phyloP scores from a whole-genome alignment of 2,113 vertebrate species.

The Petrocephalus zakoni region DNA sequence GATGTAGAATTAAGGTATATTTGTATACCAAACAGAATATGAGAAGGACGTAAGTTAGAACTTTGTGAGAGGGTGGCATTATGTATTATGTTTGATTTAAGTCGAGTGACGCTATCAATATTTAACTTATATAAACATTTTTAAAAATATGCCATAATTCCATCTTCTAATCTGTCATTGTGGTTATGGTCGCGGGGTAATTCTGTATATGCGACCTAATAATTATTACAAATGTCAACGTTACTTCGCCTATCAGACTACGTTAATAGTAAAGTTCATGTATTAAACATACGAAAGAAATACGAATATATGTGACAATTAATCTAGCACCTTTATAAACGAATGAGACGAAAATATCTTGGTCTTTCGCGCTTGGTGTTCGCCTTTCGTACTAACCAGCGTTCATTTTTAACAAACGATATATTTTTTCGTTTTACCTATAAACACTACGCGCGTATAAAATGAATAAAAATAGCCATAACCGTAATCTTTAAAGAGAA shows the following conservation, averaged over 20 bases:
- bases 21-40: constrained; percentile 45
- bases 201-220: neutral
- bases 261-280: neutral
- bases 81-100: neutral
- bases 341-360: neutral
- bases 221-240: neutral
- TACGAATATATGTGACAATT: neutral
- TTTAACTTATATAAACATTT: neutral
- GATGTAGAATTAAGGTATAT: constrained; percentile 56
- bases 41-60: constrained; percentile 16
- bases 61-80: constrained; percentile 12
- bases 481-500: neutral
- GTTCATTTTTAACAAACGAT: neutral
- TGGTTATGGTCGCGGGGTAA: neutral
- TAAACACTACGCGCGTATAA: neutral
- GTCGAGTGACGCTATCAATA: neutral
- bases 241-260: neutral
- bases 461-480: neutral
- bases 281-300: neutral
- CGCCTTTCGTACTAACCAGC: neutral
- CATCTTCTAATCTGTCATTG: neutral
- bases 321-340: neutral
- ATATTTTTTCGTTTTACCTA: neutral
- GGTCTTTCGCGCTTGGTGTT: neutral
- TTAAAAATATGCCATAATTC: neutral